phyloP scores from a whole-genome alignment of 2,888 invertebrate genomes.

The Andrena bucephala region DNA sequence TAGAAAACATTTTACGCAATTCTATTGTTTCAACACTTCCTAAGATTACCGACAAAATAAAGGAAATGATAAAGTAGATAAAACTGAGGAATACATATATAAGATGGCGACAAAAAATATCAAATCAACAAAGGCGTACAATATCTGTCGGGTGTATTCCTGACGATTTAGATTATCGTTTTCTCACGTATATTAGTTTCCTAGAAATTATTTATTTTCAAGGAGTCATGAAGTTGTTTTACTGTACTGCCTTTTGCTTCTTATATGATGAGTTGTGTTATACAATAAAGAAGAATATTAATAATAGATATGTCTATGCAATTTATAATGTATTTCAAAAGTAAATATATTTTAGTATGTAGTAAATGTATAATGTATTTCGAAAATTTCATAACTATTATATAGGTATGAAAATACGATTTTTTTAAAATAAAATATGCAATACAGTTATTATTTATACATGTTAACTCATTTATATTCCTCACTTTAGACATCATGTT shows the following conservation, averaged over 20 bases:
- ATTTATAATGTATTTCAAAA: neutral
- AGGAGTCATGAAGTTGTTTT: slow-evolving; percentile 47
- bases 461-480: too few species aligned
- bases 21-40: neutral
- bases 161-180: slow-evolving; percentile 24
- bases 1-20: too few species aligned
- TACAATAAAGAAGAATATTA: neutral
- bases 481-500: neutral
- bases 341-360: neutral
- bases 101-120: neutral
- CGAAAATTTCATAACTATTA: slow-evolving; percentile 8
- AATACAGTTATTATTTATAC: neutral
- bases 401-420: neutral
- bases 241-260: slow-evolving; percentile 30
- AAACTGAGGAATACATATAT: slow-evolving; percentile 29
- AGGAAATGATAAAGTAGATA: neutral
- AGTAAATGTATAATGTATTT: neutral
- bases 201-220: slow-evolving; percentile 20
- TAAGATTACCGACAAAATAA: neutral
- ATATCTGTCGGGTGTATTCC: slow-evolving; percentile 51
- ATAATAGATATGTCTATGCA: slow-evolving; percentile 1
- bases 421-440: neutral
- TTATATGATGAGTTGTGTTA: slow-evolving; percentile 6
- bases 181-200: slow-evolving; percentile 41
- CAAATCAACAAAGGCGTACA: slow-evolving; percentile 34